phyloP scores from a whole-genome alignment of 2,113 vertebrate genomes.

The Scopus umbretta region DNA sequence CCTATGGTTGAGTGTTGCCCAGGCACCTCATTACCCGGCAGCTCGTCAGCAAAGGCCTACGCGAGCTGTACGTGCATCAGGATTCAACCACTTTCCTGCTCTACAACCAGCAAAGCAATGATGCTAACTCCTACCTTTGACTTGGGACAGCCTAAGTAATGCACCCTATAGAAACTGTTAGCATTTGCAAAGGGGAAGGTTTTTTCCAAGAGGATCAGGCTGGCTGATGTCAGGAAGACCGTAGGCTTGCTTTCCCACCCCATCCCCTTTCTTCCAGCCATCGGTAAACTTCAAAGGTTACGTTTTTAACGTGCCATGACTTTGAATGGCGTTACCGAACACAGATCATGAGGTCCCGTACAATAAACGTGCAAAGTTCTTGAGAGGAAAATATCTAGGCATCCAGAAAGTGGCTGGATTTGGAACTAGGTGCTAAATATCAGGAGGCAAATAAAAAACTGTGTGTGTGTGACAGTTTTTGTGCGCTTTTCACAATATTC shows the following conservation, averaged over 20 bases:
- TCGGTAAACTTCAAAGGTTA: background rate
- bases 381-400: background rate
- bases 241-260: background rate
- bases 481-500: background rate
- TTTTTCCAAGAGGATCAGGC: background rate
- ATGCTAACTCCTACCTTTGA: background rate
- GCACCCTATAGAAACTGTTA: background rate
- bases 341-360: background rate
- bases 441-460: background rate
- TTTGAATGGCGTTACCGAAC: background rate
- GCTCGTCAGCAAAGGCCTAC: background rate
- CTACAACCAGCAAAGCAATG: accelerated
- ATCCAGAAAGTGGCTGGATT: background rate
- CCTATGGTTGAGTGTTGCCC: accelerated
- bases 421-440: background rate
- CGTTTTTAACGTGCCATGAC: background rate
- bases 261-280: background rate
- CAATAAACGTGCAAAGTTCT: background rate
- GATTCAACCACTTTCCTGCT: background rate
- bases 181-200: background rate
- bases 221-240: background rate
- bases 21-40: background rate
- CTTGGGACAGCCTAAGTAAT: background rate
- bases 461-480: accelerated
- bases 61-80: background rate